These are phyloP conservation scores for Poecilia picta DNA, from an alignment of 2,797 vertebrate species.

Conservation along the genomic window DNA sequence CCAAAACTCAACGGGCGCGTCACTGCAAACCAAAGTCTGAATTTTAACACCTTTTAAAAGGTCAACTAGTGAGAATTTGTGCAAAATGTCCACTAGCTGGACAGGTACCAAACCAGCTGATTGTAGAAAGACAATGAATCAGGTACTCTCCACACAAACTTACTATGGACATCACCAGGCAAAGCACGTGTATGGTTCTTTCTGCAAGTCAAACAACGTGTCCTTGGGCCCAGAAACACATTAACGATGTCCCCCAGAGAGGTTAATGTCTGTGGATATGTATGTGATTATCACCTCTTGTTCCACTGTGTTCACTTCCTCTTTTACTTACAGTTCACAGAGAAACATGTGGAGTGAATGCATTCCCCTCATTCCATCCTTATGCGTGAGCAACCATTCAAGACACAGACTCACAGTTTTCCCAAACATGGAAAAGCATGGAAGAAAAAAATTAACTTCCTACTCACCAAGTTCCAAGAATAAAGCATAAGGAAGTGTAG, in stretches of 20 bases:
- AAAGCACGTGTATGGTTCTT: background rate
- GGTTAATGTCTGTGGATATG: slow-evolving; percentile 28
- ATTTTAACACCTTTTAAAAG: background rate
- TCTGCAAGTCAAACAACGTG: background rate
- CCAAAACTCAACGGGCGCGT: background rate
- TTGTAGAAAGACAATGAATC: background rate
- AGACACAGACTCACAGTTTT: slow-evolving; percentile 31
- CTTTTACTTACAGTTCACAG: slow-evolving; percentile 64
- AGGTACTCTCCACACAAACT: background rate
- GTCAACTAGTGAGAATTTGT: background rate
- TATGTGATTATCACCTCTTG: slow-evolving; percentile 17
- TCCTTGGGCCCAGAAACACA: slow-evolving; percentile 13
- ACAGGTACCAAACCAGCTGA: background rate
- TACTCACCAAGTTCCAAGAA: background rate
- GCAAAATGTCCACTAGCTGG: background rate
- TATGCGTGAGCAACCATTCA: slow-evolving; percentile 57
- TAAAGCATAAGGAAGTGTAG: background rate
- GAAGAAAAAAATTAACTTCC: slow-evolving; percentile 12
- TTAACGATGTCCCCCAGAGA: slow-evolving; percentile 35
- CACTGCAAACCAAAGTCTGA: background rate
- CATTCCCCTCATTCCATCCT: slow-evolving; percentile 69
- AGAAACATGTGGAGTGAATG: slow-evolving; percentile 62
- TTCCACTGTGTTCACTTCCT: slow-evolving; percentile 28
- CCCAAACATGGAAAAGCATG: background rate
- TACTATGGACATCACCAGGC: background rate